phyloP scores from a whole-genome alignment of 1,140 invertebrate genomes.

The Temnothorax curvispinosus region DNA sequence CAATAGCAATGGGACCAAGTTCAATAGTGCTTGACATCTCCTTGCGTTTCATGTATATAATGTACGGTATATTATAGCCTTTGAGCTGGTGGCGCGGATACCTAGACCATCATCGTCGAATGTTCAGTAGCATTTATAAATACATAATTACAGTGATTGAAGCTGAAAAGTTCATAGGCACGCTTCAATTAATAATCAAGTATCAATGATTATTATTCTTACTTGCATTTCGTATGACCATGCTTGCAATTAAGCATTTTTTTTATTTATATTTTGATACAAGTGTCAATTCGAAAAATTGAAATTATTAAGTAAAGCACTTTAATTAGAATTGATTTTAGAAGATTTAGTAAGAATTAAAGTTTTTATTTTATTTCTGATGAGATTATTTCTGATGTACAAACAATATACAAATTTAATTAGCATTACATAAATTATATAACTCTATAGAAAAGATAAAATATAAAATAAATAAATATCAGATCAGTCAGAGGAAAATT shows the following conservation, averaged over 20 bases:
- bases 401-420: not conserved
- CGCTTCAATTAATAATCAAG: constrained; percentile 58
- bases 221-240: not conserved
- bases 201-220: constrained; percentile 60
- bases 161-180: constrained; percentile 30
- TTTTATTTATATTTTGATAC: not conserved
- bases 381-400: not conserved
- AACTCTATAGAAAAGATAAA: not conserved
- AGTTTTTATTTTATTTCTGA: not conserved
- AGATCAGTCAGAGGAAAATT: not conserved
- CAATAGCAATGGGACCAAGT: not conserved
- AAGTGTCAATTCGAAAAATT: not conserved
- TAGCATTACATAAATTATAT: not conserved
- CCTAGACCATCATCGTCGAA: constrained; percentile 30
- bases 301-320: not conserved
- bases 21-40: not conserved
- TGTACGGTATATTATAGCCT: not conserved
- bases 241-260: not conserved
- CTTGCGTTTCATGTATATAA: constrained; percentile 28
- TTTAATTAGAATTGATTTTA: not conserved
- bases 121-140: constrained; percentile 60
- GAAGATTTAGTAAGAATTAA: not conserved
- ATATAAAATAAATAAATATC: not conserved
- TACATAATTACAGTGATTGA: constrained; percentile 62
- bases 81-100: not conserved